These are phyloP conservation scores for Podabrus alpinus DNA, from an alignment of 2,888 invertebrate species.

Conservation along the genomic window DNA sequence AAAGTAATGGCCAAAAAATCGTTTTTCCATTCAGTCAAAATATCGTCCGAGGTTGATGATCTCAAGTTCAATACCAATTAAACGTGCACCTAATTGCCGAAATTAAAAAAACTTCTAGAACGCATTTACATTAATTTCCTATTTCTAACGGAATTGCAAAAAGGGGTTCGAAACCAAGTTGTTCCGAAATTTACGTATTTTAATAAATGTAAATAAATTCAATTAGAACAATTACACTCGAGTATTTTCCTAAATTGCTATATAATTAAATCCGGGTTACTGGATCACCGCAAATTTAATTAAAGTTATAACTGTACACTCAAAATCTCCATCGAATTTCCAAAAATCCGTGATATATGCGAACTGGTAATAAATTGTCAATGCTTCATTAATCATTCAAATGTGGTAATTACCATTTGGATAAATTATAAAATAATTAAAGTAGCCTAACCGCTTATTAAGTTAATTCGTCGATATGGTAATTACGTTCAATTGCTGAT, in stretches of 20 bases:
- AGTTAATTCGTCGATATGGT: neutral
- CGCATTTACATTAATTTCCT: neutral
- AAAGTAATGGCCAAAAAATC: neutral
- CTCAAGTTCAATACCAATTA: neutral
- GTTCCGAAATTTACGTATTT: neutral
- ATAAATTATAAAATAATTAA: neutral
- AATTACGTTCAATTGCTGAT: neutral
- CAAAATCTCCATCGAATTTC: neutral
- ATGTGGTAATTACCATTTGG: neutral
- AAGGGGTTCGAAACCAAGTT: neutral
- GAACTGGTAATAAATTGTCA: neutral
- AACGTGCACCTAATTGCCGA: neutral
- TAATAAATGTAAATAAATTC: neutral
- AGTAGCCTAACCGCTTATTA: neutral
- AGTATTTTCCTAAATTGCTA: neutral
- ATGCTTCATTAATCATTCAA: neutral
- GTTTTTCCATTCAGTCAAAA: neutral
- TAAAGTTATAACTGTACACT: neutral
- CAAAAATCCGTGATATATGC: neutral
- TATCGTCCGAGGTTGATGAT: neutral
- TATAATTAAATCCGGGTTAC: neutral
- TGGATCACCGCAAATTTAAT: neutral
- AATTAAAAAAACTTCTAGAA: neutral
- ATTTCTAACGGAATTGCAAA: neutral
- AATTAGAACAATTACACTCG: neutral